These are phyloP conservation scores for Epizoanthus scotinus DNA, from an alignment of 92 coral and sea anemone species.

Conservation along the genomic window DNA sequence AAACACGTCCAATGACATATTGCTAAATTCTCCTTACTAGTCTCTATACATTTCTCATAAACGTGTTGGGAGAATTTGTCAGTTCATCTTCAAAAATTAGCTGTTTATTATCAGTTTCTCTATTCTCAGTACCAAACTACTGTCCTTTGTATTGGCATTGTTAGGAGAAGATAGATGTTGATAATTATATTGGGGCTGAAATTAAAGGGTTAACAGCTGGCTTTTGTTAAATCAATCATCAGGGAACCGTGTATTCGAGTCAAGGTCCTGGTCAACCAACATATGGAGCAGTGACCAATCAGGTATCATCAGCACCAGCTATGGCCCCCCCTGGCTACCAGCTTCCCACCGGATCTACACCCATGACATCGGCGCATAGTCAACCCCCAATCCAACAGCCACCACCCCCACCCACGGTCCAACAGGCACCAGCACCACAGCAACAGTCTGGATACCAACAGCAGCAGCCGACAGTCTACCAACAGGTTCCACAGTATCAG, in stretches of 20 bases:
- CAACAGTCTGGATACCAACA: slow-evolving; percentile 12
- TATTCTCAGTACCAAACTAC: no score
- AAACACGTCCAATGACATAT: no score
- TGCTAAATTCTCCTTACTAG: no score
- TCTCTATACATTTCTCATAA: no score
- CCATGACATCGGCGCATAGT: background rate
- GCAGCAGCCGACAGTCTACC: slow-evolving; percentile 23
- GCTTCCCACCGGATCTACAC: slow-evolving; percentile 29
- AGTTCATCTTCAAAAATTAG: no score
- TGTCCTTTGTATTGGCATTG: no score
- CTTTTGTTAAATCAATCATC: background rate
- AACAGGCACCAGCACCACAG: background rate
- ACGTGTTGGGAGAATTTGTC: no score
- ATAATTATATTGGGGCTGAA: no score
- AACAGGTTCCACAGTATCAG: slow-evolving; percentile 34
- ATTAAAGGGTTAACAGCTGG: background rate
- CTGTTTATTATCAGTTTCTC: no score
- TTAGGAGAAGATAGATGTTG: no score
- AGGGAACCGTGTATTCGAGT: slow-evolving; percentile 79
- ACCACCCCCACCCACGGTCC: slow-evolving; percentile 15
- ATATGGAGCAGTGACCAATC: slow-evolving; percentile 53
- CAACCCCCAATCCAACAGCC: slow-evolving; percentile 51
- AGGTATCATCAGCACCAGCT: slow-evolving; percentile 48
- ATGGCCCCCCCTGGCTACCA: slow-evolving; percentile 51
- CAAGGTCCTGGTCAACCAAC: slow-evolving; percentile 83